Evolutionary conservation across 2,113 vertebrate species (phyloP).

Genomic region (Sorex araneus): DNA sequence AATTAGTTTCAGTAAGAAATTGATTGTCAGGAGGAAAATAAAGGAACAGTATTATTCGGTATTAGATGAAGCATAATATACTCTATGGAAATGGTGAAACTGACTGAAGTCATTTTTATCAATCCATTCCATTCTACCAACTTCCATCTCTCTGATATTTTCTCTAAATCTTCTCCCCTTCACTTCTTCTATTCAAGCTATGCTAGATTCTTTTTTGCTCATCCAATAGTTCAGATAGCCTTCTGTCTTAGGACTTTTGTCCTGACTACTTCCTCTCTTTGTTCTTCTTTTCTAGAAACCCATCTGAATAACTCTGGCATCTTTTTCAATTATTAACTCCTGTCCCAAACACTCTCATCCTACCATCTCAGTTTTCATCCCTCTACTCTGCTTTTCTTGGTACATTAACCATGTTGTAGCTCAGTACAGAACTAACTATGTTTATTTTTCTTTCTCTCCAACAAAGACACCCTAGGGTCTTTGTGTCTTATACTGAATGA

Average conservation of each 20-base stretch:
- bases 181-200: background rate
- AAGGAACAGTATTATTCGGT: conserved; percentile 3
- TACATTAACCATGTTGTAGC: background rate
- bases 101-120: background rate
- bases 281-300: background rate
- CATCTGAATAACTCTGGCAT: background rate
- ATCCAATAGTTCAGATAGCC: background rate
- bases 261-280: background rate
- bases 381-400: background rate
- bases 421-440: background rate
- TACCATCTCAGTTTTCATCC: background rate
- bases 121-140: background rate
- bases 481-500: background rate
- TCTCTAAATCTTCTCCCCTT: background rate
- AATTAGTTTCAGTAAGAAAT: conserved; percentile 60
- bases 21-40: conserved; percentile 56
- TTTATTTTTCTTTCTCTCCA: background rate
- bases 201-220: conserved; percentile 1
- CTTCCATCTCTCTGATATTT: background rate
- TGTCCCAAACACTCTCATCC: background rate
- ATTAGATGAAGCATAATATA: background rate
- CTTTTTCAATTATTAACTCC: background rate
- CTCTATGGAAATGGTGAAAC: background rate
- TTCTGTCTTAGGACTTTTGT: background rate
- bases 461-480: background rate